phyloP scores from a whole-genome alignment of 2,113 vertebrate genomes.

The Pygoscelis antarcticus region DNA sequence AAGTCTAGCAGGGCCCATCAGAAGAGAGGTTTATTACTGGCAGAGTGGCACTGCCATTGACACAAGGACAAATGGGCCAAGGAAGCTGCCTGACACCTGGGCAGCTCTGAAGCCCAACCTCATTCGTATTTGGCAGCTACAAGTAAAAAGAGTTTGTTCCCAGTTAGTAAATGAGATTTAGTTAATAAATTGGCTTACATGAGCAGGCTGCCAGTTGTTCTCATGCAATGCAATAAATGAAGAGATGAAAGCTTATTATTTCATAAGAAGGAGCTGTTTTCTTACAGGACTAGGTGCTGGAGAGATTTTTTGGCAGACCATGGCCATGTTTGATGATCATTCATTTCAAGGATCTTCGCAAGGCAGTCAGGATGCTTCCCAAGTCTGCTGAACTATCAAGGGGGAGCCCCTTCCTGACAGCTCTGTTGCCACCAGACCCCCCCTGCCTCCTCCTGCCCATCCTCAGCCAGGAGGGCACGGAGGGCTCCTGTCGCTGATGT shows the following conservation, averaged over 20 bases:
- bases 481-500: not conserved
- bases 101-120: not conserved
- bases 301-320: not conserved
- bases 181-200: constrained; percentile 24
- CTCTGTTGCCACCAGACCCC: not conserved
- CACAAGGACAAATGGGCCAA: not conserved
- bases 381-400: not conserved
- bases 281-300: not conserved
- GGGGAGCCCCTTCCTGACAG: not conserved
- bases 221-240: not conserved
- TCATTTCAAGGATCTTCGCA: not conserved
- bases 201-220: constrained; percentile 8
- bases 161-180: constrained; percentile 35
- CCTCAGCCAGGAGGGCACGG: not conserved
- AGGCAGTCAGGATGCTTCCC: not conserved
- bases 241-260: constrained; percentile 7
- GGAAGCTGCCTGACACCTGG: not conserved
- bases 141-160: not conserved
- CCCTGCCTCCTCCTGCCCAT: not conserved
- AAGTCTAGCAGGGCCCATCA: not conserved
- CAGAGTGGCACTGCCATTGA: not conserved
- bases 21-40: not conserved
- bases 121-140: not conserved
- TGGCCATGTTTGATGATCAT: not conserved
- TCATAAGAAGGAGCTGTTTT: not conserved